Evolutionary conservation across 53 echinoderm and acorn worm genomes (phyloP), one percentile per base, ranked within the genome.

Genomic region (Temnopleurus reevesii): DNA sequence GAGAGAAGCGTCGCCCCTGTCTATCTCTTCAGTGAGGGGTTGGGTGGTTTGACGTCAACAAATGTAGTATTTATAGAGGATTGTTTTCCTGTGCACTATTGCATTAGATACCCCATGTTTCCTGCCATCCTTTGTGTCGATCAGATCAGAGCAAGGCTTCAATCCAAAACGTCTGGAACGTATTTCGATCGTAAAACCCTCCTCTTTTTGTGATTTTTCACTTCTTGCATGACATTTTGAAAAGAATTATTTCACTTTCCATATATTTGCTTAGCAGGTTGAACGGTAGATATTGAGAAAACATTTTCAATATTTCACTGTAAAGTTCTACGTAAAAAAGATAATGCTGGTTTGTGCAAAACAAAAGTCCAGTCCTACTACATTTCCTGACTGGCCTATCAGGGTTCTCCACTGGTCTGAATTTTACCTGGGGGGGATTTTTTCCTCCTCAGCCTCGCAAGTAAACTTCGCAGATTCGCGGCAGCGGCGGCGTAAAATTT

Each of bases 11-110:
- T 71, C 41, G 41, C 41, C 21, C 8, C 71, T 71, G 71, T 71
- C 38, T 71, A 71, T 71, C 38, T 71, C 19, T 41, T 71, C 41
- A 71, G 36, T 9, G 36, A 41, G 71, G n/a, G n/a, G 71, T 8
- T 43, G 71, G 71, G 38, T 41, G 83, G 36, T 51, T 51, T 55
- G 53, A 83, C 83, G 55, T 83, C 83, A 55, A 33, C 83, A 53
- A 34, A 83, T 83, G 83, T 83, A 83, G 53, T 83, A 83, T 83
- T 83, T 83, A 55, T 83, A 83, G 83, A 55, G 56, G 33, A 10
- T 55, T 54, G 83, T 55, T 83, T 83, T 83, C 83, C 55, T 55
- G 55, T 55, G 21, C 56, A 30, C 57, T 35, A 49, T 83, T 47
- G 83, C 35, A 15, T 53, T 53, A 55, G 83, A 55, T 83, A 83